Evolutionary conservation across 2,888 invertebrate species (phyloP), one percentile per base, ranked within the genome.

Genomic region (Agapetus fuscipes): DNA sequence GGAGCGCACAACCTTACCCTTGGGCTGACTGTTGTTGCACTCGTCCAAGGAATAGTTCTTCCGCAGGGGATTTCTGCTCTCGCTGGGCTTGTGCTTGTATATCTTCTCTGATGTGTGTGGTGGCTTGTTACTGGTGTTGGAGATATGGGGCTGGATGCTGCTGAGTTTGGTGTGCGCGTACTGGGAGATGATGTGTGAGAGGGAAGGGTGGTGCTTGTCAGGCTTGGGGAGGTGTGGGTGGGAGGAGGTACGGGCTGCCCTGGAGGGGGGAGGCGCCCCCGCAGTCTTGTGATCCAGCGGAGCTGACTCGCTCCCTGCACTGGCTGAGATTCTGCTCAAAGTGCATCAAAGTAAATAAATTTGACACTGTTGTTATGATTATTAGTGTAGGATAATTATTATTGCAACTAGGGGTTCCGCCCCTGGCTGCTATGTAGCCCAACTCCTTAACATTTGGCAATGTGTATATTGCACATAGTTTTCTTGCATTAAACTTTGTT

Each of bases 1-100:
- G 3, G 41, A 41, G 6, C 41, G 24, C 10, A 36, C 12, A n/a
- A 41, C 31, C 12, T 36, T 32, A 2, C 28, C 41, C 7, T 17
- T 26, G 15, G 25, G 14, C 20, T 20, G 5, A n/a, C 32, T 30
- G 37, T 41, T 39, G 34, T 42, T 38, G 30, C 43, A 33, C 43
- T 51, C 44, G 27, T 50, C 38, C 17, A 37, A 30, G 39, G 42
- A 33, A 7, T 29, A 33, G 12, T 35, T 39, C 12, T 39, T 35
- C 3, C 31, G 20, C 13, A 43, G 34, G 11, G 41, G 41, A 36
- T 41, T 36, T 40, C 30, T 34, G 14, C 30, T 16, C 11, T 36
- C 10, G n/a, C 46, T 14, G 9, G 32, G 30, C 48, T 45, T 48
- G 6, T 24, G 24, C 24, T 24, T 24, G 24, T 13, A 15, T 30